A percentile compares a stretch with the other conserved stretches of the same genome.
Evolutionary conservation across 2,888 invertebrate genomes (phyloP).

Genomic region (Autographa pulchrina): DNA sequence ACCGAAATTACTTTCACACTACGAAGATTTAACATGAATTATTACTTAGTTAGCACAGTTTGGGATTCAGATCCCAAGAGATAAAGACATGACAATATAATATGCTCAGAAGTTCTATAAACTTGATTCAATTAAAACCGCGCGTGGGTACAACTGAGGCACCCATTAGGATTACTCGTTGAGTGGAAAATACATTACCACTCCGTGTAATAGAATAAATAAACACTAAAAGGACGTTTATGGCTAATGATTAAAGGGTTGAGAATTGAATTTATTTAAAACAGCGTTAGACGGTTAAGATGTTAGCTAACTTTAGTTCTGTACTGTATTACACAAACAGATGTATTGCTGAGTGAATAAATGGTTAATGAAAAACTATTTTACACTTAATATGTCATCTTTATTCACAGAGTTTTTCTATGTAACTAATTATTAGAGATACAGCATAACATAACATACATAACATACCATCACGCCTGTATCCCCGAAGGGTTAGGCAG

Average conservation of each 20-base stretch:
- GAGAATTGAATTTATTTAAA: constrained; percentile 24
- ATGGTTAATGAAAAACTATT: too few species aligned
- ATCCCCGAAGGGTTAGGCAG: too few species aligned
- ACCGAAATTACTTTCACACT: constrained; percentile 9
- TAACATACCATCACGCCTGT: too few species aligned
- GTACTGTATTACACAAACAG: too few species aligned
- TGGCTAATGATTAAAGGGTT: constrained; percentile 58
- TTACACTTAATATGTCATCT: too few species aligned
- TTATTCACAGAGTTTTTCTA: too few species aligned
- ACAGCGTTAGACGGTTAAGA: background rate
- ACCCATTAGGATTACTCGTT: constrained; percentile 50
- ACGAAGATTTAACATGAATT: constrained; percentile 25
- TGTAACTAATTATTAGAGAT: too few species aligned
- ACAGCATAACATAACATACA: too few species aligned
- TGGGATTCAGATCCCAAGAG: constrained; percentile 36
- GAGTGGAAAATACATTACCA: constrained; percentile 65
- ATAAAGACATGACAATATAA: constrained; percentile 45
- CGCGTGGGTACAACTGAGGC: constrained; percentile 53
- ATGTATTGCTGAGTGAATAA: too few species aligned
- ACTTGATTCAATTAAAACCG: constrained; percentile 56
- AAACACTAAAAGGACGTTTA: constrained; percentile 60
- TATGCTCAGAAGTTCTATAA: constrained; percentile 48
- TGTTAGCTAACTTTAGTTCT: background rate
- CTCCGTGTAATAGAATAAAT: constrained; percentile 67
- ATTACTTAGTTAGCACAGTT: constrained; percentile 25